Conservation (phyloP, 2,888 invertebrate species). For the Sesia bembeciformis region DNA sequence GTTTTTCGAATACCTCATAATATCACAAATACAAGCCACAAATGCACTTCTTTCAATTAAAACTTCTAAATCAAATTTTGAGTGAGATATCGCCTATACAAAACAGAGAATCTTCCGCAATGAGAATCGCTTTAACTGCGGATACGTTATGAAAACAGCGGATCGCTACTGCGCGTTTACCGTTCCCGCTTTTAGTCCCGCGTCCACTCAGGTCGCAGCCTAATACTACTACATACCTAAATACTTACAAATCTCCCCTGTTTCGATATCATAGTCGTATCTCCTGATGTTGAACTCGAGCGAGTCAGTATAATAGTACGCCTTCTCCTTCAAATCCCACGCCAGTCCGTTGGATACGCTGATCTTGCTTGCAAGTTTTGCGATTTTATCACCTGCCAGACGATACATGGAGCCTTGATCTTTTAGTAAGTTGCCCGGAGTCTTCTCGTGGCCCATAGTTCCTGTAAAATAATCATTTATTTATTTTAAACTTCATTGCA, state of each 20-base stretch:
- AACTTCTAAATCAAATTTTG: no score
- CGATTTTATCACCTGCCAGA: slow-evolving; percentile 31
- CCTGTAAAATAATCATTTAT: slow-evolving; percentile 33
- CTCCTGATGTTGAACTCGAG: slow-evolving; percentile 76
- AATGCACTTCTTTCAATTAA: no score
- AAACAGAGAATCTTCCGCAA: no score
- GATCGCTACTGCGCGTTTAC: no score
- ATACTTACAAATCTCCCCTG: slow-evolving; percentile 77
- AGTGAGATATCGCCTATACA: no score
- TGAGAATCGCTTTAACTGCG: no score
- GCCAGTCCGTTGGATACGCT: slow-evolving; percentile 86
- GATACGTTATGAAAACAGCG: no score
- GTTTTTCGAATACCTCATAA: no score
- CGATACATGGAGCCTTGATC: slow-evolving; percentile 63
- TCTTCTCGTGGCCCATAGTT: slow-evolving; percentile 69
- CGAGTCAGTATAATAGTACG: slow-evolving; percentile 85
- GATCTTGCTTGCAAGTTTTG: slow-evolving; percentile 36
- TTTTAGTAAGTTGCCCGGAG: slow-evolving; percentile 42
- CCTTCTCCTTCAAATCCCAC: slow-evolving; percentile 79
- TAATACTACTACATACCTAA: no score
- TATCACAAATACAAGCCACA: no score
- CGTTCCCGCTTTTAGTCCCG: no score
- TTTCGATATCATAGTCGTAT: slow-evolving; percentile 81
- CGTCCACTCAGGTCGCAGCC: no score
- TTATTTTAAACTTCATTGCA: neutral